Evolutionary conservation across 1,140 invertebrate genomes (phyloP).

Genomic region (Drosophila mauritiana): DNA sequence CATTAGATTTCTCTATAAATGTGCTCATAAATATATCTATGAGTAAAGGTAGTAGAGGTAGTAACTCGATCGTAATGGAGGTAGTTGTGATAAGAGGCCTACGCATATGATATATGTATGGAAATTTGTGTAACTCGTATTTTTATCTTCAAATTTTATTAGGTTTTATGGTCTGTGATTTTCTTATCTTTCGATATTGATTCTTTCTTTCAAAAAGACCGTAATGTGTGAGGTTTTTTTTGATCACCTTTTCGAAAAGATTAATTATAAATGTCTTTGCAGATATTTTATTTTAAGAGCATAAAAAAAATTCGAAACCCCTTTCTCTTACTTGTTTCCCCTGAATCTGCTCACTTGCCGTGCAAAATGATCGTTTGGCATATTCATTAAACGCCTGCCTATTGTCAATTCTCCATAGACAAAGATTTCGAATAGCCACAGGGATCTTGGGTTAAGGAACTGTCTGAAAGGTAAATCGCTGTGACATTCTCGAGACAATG

Average conservation of each 20-base stretch:
- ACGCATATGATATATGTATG: slow-evolving; percentile 17
- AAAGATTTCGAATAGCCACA: slow-evolving; percentile 37
- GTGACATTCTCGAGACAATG: slow-evolving; percentile 63
- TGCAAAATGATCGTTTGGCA: slow-evolving; percentile 66
- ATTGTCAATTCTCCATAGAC: slow-evolving; percentile 52
- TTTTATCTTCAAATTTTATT: slow-evolving; percentile 34
- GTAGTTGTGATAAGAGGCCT: slow-evolving; percentile 7
- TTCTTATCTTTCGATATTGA: slow-evolving; percentile 32
- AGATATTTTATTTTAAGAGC: not conserved
- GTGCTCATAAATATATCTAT: slow-evolving; percentile 2
- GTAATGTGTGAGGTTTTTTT: slow-evolving; percentile 1
- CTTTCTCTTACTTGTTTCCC: not conserved
- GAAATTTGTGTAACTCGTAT: slow-evolving; percentile 6
- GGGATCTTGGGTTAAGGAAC: slow-evolving; percentile 55
- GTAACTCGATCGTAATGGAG: not conserved
- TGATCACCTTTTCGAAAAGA: slow-evolving; percentile 24
- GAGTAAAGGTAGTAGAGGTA: slow-evolving; percentile 20
- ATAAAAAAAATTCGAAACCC: not conserved
- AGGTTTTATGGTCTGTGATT: slow-evolving; percentile 14
- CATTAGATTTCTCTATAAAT: not conserved
- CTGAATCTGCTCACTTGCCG: slow-evolving; percentile 27
- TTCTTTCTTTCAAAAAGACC: slow-evolving; percentile 20
- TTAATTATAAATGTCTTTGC: slow-evolving; percentile 9
- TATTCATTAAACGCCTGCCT: slow-evolving; percentile 74
- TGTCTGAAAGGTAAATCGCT: slow-evolving; percentile 47